Evolutionary conservation across 2,797 vertebrate genomes (phyloP).

Genomic region (Spheniscus humboldti): DNA sequence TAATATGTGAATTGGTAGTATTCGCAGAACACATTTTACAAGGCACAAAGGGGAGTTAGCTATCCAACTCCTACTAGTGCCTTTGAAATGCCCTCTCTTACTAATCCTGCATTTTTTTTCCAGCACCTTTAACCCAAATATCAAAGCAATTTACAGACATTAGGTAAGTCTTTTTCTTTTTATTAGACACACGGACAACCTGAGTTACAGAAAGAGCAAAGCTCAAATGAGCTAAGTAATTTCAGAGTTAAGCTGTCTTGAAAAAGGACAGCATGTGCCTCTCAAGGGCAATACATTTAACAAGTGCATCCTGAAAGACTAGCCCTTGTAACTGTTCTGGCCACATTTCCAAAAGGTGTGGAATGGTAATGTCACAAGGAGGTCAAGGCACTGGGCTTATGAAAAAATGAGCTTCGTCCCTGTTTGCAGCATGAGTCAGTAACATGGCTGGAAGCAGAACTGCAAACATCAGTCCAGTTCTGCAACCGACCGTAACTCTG

Average conservation of each 20-base stretch:
- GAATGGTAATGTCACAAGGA: neutral
- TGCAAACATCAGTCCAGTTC: neutral
- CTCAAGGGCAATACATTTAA: neutral
- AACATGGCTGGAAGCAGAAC: neutral
- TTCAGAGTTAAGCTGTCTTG: slow-evolving; percentile 1
- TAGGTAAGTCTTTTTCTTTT: slow-evolving; percentile 2
- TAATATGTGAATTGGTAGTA: neutral
- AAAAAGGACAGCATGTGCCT: neutral
- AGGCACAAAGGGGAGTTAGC: neutral
- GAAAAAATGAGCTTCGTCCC: neutral
- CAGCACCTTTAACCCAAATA: slow-evolving; percentile 27
- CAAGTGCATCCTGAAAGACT: neutral
- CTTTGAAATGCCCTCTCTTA: slow-evolving; percentile 33
- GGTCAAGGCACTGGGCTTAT: neutral
- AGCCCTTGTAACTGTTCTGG: neutral
- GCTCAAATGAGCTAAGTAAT: slow-evolving; percentile 8
- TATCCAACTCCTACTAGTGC: neutral
- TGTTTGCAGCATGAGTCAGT: neutral
- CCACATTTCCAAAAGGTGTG: neutral
- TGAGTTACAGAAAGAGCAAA: slow-evolving; percentile 19
- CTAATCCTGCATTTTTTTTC: neutral
- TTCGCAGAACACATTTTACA: neutral
- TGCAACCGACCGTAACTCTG: neutral
- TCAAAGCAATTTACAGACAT: slow-evolving; percentile 46
- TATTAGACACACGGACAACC: neutral